A percentile compares a stretch with the other conserved stretches of the same genome.
phyloP scores from a whole-genome alignment of 2,888 invertebrate species.

The Tenthredo livida region DNA sequence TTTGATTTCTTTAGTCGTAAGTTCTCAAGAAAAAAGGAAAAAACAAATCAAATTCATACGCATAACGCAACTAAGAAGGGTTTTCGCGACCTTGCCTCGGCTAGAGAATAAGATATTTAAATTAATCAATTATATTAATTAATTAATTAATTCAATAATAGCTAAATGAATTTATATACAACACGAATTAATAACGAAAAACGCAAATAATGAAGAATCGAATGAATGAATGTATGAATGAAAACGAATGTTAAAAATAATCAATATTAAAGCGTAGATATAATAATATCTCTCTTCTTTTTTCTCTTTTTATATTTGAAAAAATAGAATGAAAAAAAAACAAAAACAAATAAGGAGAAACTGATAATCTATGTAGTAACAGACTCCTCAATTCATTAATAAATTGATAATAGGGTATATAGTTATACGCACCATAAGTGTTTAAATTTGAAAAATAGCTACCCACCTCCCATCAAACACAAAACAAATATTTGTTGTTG shows the following conservation, averaged over 20 bases:
- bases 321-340: neutral
- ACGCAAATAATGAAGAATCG: neutral
- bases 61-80: neutral
- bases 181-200: neutral
- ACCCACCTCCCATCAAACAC: neutral
- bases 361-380: neutral
- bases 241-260: neutral
- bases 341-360: neutral
- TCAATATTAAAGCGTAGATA: neutral
- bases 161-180: neutral
- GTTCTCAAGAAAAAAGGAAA: neutral
- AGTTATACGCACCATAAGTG: neutral
- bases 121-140: neutral
- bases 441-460: neutral
- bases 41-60: neutral
- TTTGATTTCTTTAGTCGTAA: neutral
- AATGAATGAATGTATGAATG: neutral
- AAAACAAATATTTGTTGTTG: neutral
- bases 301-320: neutral
- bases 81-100: neutral
- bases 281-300: neutral
- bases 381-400: neutral
- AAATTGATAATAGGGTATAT: neutral
- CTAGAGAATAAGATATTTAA: neutral
- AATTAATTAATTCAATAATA: neutral